Evolutionary conservation across 2,888 invertebrate species (phyloP), one percentile per base, ranked within the genome.

Genomic region (Andrena chrysosceles): DNA sequence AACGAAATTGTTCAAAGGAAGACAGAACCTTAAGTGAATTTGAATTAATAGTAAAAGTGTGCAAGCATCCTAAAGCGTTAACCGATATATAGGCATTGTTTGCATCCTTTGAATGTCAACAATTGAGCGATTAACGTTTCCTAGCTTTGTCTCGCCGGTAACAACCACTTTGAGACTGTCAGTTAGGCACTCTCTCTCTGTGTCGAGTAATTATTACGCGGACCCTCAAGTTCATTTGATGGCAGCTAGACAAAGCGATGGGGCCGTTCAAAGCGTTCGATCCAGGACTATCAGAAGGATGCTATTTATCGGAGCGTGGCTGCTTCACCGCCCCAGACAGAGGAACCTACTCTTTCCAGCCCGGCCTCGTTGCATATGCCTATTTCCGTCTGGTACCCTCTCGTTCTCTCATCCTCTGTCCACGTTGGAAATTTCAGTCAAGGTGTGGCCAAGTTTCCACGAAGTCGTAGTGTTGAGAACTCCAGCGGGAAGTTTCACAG

Each of bases 141-240:
- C 48, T 56, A 42, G 77, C 83, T 73, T 77, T 74, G 83, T 67
- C 73, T 48, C 8, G 62, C 48, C 74, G 68, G 76, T 84, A 86
- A 89, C 89, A 85, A 74, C 77, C 77, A 79, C 80, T 87, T 84
- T 82, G 83, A 82, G 78, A 75, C 82, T 66, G 74, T 59, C 84
- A 82, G 83, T 73, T 72, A 56, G 76, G 71, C 6, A 35, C 33
- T 31, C 7, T 49, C 7, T 49, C 70, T 76, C 77, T 86, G 54
- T 71, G 71, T 73, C 52, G 67, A 76, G 77, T 89, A 89, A 89
- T 89, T 87, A 87, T 87, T 89, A 85, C 74, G 31, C 35, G 67
- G 83, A 63, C 77, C 66, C 78, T 73, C 77, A 62, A 84, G 83
- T 84, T 85, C 87, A 84, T 84, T 86, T 75, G 72, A 69, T 48